These are phyloP conservation scores for Yponomeuta evonymella DNA, from an alignment of 2,888 invertebrate genomes.

Conservation along the genomic window DNA sequence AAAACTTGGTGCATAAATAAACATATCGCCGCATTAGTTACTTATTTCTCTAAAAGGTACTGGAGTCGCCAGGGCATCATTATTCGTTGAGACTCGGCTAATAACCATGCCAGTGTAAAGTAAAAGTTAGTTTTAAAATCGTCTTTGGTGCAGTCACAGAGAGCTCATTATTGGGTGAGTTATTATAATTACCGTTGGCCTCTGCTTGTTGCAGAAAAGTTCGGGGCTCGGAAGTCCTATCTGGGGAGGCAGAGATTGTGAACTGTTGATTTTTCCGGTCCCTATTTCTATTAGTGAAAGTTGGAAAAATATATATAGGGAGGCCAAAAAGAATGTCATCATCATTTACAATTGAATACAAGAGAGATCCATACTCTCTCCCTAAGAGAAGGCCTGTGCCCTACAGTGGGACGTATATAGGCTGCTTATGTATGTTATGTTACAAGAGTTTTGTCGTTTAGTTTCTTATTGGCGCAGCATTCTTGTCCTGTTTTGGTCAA, in stretches of 20 bases:
- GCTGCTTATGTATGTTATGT: no score
- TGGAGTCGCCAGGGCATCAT: neutral
- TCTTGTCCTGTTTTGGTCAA: no score
- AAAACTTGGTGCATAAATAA: neutral
- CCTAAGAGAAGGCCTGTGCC: no score
- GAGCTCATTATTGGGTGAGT: conserved; percentile 50
- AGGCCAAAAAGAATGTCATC: no score
- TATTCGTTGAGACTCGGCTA: neutral
- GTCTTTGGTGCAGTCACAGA: conserved; percentile 10
- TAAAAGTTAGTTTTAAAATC: conserved; percentile 6
- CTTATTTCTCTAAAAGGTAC: neutral
- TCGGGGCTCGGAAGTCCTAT: conserved; percentile 23
- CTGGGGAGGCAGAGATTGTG: conserved; percentile 18
- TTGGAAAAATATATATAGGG: no score
- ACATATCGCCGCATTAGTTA: neutral
- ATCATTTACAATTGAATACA: no score
- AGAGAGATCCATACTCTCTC: no score
- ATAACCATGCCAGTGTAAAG: neutral
- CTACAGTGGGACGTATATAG: no score
- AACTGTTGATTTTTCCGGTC: conserved; percentile 2
- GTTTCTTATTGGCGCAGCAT: no score
- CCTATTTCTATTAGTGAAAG: no score
- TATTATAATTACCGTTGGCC: conserved; percentile 64
- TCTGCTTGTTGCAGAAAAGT: conserved; percentile 42
- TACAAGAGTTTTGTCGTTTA: no score